Conservation (phyloP, 1,140 invertebrate genomes). For the Drosophila trapezifrons region DNA sequence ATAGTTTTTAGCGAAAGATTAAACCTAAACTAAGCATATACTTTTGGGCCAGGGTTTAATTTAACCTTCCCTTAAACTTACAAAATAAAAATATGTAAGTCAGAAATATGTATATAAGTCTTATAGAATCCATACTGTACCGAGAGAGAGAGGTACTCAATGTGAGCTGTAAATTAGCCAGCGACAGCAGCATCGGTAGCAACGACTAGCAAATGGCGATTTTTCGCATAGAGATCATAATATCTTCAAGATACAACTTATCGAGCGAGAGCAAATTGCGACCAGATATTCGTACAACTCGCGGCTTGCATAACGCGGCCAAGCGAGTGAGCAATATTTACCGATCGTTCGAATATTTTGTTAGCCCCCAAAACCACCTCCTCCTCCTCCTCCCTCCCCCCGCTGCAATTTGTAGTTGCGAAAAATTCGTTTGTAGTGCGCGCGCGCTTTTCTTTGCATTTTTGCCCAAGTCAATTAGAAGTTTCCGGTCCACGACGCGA, state of each 20-base stretch:
- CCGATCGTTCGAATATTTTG: slow-evolving; percentile 37
- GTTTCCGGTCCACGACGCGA: slow-evolving; percentile 49
- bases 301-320: slow-evolving; percentile 51
- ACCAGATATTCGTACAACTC: slow-evolving; percentile 26
- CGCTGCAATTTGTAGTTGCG: slow-evolving; percentile 8
- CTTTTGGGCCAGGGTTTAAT: too few species aligned
- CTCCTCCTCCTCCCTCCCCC: not conserved
- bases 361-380: not conserved
- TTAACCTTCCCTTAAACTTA: not conserved
- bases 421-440: slow-evolving; percentile 44
- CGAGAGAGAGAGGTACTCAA: slow-evolving; percentile 10
- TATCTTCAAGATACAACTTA: slow-evolving; percentile 66
- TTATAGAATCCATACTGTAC: slow-evolving; percentile 1
- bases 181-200: slow-evolving; percentile 28
- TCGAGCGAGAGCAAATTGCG: slow-evolving; percentile 42
- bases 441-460: slow-evolving; percentile 55
- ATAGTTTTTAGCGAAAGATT: too few species aligned
- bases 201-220: slow-evolving; percentile 46
- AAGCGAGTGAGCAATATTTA: slow-evolving; percentile 31
- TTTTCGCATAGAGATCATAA: slow-evolving; percentile 81
- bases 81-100: not conserved
- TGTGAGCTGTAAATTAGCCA: slow-evolving; percentile 63
- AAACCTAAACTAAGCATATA: too few species aligned
- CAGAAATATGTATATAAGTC: not conserved
- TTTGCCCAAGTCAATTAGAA: slow-evolving; percentile 51